Percentiles rank a stretch among this genome's conserved stretches.
Evolutionary conservation across 2,113 vertebrate species (phyloP).

Genomic region (Aythya baeri): DNA sequence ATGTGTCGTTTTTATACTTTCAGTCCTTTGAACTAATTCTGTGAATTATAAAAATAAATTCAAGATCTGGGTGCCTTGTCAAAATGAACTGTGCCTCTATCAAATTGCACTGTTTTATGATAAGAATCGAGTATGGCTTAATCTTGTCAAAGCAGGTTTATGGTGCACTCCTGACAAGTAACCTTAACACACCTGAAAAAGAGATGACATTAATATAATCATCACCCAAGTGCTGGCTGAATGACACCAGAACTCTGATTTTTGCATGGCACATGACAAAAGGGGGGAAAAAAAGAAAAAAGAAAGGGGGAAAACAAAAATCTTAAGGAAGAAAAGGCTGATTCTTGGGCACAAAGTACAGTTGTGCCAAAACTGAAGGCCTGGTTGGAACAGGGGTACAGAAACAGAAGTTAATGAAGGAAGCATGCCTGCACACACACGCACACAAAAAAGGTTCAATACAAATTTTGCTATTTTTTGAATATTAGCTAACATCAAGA

Average conservation of each 20-base stretch:
- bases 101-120: neutral
- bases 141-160: neutral
- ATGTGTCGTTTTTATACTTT: neutral
- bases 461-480: neutral
- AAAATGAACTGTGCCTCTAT: accelerated
- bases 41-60: slow-evolving; percentile 7
- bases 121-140: neutral
- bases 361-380: neutral
- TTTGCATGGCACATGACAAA: neutral
- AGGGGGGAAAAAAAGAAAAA: neutral
- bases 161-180: neutral
- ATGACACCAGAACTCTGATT: neutral
- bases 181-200: neutral
- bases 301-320: neutral
- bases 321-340: neutral
- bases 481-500: neutral
- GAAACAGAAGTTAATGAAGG: neutral
- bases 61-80: neutral
- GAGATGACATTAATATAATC: neutral
- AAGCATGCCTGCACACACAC: neutral
- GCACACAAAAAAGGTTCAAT: neutral
- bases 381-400: neutral
- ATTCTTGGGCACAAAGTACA: neutral
- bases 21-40: slow-evolving; percentile 24
- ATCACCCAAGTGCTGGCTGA: neutral